Conservation (phyloP, 2,113 vertebrate genomes). For the Phrynosoma platyrhinos region DNA sequence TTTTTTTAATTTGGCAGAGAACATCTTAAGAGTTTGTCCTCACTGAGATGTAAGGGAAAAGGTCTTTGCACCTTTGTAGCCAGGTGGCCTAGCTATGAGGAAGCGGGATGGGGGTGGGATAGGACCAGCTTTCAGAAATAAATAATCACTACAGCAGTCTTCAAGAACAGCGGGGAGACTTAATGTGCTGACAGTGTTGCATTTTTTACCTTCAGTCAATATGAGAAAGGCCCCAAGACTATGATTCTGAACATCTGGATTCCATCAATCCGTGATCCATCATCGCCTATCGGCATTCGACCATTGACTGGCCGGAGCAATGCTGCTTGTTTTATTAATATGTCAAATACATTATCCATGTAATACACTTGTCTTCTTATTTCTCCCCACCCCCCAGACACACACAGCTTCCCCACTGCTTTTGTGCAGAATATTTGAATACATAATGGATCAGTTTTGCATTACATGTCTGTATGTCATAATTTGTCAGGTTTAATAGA, state of each 20-base stretch:
- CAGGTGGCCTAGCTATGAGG: conserved; percentile 39
- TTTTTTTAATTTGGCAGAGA: conserved; percentile 33
- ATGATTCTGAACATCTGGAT: conserved; percentile 89
- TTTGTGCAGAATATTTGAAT: conserved; percentile 81
- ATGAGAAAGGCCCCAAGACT: conserved; percentile 84
- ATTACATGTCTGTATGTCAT: conserved; percentile 86
- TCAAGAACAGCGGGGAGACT: conserved; percentile 57
- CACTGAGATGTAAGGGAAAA: neutral
- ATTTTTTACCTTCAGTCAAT: conserved; percentile 87
- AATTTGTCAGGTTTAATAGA: conserved; percentile 88
- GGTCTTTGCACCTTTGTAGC: neutral
- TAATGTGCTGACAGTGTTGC: conserved; percentile 82
- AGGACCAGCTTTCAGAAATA: conserved; percentile 60
- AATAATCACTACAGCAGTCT: conserved; percentile 60
- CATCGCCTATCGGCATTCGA: conserved; percentile 86
- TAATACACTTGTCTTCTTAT: conserved; percentile 87
- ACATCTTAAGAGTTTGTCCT: fast-evolving
- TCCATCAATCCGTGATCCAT: conserved; percentile 89
- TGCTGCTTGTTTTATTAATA: conserved; percentile 89
- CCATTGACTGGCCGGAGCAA: conserved; percentile 80
- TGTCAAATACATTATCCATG: conserved; percentile 89
- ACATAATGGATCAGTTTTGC: conserved; percentile 85
- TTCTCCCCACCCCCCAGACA: neutral
- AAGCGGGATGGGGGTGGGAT: neutral
- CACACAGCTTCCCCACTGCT: conserved; percentile 77